Evolutionary conservation across 2,888 invertebrate genomes (phyloP).

Genomic region (Oligia strigilis): DNA sequence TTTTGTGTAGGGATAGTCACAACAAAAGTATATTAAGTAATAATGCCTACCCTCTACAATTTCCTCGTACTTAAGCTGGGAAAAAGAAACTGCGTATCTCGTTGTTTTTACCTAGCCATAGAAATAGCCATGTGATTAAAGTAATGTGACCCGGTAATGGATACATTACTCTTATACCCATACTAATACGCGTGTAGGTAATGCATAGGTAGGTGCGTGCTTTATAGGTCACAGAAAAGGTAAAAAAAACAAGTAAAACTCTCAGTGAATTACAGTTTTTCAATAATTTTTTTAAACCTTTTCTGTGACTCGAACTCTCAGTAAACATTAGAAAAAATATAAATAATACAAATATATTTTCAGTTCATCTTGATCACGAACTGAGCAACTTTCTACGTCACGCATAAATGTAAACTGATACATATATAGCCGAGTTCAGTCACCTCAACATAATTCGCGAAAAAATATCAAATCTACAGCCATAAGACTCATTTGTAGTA

Average conservation of each 20-base stretch:
- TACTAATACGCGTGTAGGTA: slow-evolving; percentile 15
- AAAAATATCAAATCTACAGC: slow-evolving; percentile 17
- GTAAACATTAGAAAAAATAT: not conserved
- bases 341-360: not conserved
- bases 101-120: slow-evolving; percentile 34
- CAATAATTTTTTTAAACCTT: not conserved
- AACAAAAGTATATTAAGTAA: not conserved
- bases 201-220: not conserved
- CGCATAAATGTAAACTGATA: slow-evolving; percentile 6
- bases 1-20: not conserved
- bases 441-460: slow-evolving; percentile 12
- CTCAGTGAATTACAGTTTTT: not conserved
- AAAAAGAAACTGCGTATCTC: not conserved
- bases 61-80: slow-evolving; percentile 22
- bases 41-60: not conserved
- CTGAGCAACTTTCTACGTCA: not conserved
- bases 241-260: not conserved
- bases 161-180: slow-evolving; percentile 29
- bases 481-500: not conserved
- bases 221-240: not conserved
- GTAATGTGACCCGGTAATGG: slow-evolving; percentile 41
- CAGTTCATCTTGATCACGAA: not conserved
- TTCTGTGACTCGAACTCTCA: not conserved
- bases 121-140: slow-evolving; percentile 34
- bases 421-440: slow-evolving; percentile 14